Evolutionary conservation across 2,113 vertebrate genomes (phyloP).

Genomic region (Passer montanus): DNA sequence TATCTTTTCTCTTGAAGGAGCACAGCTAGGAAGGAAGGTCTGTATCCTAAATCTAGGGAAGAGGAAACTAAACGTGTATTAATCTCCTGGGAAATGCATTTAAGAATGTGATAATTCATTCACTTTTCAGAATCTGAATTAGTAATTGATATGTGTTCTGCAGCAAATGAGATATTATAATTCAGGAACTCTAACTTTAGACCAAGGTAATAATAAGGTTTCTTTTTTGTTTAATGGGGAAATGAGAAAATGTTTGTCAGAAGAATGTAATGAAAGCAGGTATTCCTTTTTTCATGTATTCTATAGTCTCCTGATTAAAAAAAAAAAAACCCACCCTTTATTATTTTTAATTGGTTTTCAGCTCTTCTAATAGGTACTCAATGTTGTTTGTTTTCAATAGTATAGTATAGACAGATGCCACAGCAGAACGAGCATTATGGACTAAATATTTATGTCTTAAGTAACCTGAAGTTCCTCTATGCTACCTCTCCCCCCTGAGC

Average conservation of each 20-base stretch:
- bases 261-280: neutral
- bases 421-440: neutral
- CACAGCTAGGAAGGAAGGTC: constrained; percentile 35
- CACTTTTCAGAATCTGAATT: constrained; percentile 35
- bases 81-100: constrained; percentile 55
- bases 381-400: neutral
- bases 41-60: constrained; percentile 54
- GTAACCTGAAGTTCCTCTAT: neutral
- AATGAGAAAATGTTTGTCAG: neutral
- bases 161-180: neutral
- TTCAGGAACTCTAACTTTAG: neutral
- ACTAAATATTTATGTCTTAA: neutral
- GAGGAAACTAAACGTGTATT: constrained; percentile 24
- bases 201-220: neutral
- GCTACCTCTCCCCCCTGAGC: neutral
- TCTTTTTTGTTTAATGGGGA: neutral
- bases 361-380: neutral
- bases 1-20: constrained; percentile 39
- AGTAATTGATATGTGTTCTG: neutral
- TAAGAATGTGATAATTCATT: constrained; percentile 62
- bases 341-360: neutral
- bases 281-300: neutral
- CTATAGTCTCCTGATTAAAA: rapidly evolving
- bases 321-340: neutral
- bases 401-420: neutral